These are phyloP conservation scores for Phalacrocorax aristotelis DNA, from an alignment of 2,113 vertebrate species.

Conservation along the genomic window DNA sequence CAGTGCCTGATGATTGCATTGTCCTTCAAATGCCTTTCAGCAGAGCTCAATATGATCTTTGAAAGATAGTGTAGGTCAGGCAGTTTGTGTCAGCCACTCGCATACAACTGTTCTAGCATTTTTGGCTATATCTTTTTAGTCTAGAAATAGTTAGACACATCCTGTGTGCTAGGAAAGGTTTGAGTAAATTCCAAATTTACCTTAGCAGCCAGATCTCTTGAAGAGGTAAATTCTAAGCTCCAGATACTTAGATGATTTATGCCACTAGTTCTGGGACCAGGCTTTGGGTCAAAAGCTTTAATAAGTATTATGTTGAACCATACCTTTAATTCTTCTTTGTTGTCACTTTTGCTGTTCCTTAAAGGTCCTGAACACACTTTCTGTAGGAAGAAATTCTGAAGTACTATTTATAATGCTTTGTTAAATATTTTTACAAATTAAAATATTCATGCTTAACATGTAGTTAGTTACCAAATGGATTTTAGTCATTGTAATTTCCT, in stretches of 20 bases:
- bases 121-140: background rate
- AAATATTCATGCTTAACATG: background rate
- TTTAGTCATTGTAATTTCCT: background rate
- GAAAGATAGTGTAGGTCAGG: background rate
- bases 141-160: background rate
- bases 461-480: background rate
- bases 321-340: background rate
- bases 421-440: background rate
- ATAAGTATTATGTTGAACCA: background rate
- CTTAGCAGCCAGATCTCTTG: background rate
- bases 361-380: background rate
- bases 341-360: background rate
- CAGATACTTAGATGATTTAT: background rate
- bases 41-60: background rate
- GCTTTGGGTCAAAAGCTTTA: background rate
- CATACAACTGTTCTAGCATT: accelerated
- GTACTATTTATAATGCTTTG: background rate
- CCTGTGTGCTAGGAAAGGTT: background rate
- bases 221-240: background rate
- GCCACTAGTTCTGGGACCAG: background rate
- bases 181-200: background rate
- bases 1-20: background rate
- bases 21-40: background rate
- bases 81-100: background rate
- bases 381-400: background rate